These are phyloP conservation scores for Ferrisia virgata DNA, from an alignment of 2,888 invertebrate species.

Conservation along the genomic window DNA sequence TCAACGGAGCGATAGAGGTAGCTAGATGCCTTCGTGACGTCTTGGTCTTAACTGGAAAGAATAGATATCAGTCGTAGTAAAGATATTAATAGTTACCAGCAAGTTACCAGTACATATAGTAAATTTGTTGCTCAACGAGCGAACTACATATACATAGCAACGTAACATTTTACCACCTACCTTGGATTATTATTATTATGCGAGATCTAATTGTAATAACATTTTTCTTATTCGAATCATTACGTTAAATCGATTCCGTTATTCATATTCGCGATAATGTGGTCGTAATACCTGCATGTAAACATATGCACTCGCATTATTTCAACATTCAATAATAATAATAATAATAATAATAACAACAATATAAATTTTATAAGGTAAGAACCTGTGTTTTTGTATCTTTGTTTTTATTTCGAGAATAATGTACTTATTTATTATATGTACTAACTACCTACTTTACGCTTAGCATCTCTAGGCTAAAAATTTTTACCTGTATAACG, in stretches of 20 bases:
- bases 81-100: neutral
- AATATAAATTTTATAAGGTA: neutral
- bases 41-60: neutral
- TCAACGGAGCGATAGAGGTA: neutral
- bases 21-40: neutral
- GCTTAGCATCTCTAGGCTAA: neutral
- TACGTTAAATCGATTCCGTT: neutral
- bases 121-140: neutral
- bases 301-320: too few relatives aligned
- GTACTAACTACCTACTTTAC: too few relatives aligned
- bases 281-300: too few relatives aligned
- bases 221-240: neutral
- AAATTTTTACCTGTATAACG: neutral
- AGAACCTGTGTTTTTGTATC: neutral
- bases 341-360: neutral
- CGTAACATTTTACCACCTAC: too few relatives aligned
- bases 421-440: neutral
- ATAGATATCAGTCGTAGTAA: constrained; percentile 12
- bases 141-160: too few relatives aligned
- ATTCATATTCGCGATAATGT: neutral
- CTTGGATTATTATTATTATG: neutral
- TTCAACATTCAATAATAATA: too few relatives aligned
- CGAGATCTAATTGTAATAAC: neutral
- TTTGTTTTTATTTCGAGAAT: neutral
- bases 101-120: neutral